phyloP scores from a whole-genome alignment of 2,888 invertebrate species.

The Apamea epomidion region DNA sequence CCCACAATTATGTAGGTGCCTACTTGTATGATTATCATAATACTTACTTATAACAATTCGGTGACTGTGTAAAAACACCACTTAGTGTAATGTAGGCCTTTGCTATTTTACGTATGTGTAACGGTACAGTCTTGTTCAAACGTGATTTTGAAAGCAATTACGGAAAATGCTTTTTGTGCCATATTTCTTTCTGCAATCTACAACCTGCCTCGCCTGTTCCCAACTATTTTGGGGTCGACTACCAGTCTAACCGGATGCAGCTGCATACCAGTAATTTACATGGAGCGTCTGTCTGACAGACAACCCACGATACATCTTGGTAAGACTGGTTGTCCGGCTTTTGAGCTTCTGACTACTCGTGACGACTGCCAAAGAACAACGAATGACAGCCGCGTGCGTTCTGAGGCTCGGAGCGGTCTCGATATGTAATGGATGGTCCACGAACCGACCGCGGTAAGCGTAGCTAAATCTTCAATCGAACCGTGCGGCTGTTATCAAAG shows the following conservation, averaged over 20 bases:
- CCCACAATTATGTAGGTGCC: conserved; percentile 53
- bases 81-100: conserved; percentile 32
- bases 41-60: conserved; percentile 41
- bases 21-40: conserved; percentile 55
- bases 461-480: neutral
- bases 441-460: neutral
- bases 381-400: neutral
- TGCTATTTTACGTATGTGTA: conserved; percentile 27
- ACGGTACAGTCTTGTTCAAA: conserved; percentile 3
- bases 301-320: neutral
- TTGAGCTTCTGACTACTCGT: neutral
- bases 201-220: neutral
- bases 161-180: neutral
- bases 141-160: conserved; percentile 4
- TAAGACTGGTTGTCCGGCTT: neutral
- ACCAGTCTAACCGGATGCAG: neutral
- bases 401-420: too few species aligned
- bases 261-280: neutral
- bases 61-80: conserved; percentile 21
- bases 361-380: neutral
- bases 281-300: neutral
- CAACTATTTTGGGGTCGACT: neutral
- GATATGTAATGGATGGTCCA: neutral
- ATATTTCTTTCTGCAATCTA: neutral
- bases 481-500: neutral